Base-by-base conservation (phyloP, 1,140 invertebrate species). In the Drosophila rufa region DNA sequence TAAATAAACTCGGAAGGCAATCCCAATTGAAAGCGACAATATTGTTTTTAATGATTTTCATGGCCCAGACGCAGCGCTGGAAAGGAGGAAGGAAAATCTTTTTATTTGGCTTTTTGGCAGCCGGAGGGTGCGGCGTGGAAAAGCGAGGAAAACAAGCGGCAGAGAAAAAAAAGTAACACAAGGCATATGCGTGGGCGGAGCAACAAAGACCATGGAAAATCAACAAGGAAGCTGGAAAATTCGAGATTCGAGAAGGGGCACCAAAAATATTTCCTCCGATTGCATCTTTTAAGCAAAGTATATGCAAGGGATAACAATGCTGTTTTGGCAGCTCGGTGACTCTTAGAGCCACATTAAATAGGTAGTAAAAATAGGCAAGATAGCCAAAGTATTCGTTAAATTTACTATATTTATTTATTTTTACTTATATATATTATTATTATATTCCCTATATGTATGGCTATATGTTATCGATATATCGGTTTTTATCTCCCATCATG, bases 31-130 rank as follows among this genome's bases (percentile, higher is more conserved):
- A 81, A 69, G 64, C 61, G 80, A 80, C 83, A 87, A 86, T 86
- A 86, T 86, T 86, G 80, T 89, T 83, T 80, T 86, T 87, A 86
- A 86, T 87, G 80, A 86, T 87, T 86, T 76, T 77, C 76, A 77
- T 80, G 76, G 71, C 57, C 67, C 60, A 57, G 45, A 46, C 80
- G 53, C 57, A 77, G 48, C 40, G 27, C 45, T 27, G 68, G 51
- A 69, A 77, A 45, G 38, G 45, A 38, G 36, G 38, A 1, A 40
- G 47, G 53, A 56, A 64, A 87, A 71, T 78, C 67, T 65, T 83
- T 79, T 80, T 67, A 69, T 66, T 86, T 86, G 74, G 47, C 78
- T 71, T 83, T 87, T 83, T 68, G 68, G 46, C 53, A 60, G 61
- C 58, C 82, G 61, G 65, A 65, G 83, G 48, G 67, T 47, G 59